Base-by-base conservation (phyloP, 2,888 invertebrate species). In the Napeogenes inachia region DNA sequence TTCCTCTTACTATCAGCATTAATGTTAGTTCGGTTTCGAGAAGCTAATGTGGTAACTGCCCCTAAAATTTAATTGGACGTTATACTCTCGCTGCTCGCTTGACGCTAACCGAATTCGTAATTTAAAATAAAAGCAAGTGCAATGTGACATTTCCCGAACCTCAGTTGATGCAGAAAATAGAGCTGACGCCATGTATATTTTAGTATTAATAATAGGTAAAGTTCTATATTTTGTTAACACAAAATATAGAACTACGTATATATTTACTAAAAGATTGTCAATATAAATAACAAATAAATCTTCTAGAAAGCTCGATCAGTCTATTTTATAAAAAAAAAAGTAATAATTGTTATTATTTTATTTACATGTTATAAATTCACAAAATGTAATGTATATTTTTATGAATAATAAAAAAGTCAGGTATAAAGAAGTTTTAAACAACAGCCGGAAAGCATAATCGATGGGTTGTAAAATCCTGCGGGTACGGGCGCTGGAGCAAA, bases 401-500 rank as follows among this genome's bases (percentile, higher is more conserved):
- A 8, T 21, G 21, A 21, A 21, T 21, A 42, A 42, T 42, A 42
- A 10, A 42, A 42, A 2, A 12, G 42, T 8, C 8, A 42, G 42
- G 42, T 42, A 12, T 42, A 42, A 10, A 42, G 10, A 42, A 42
- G 10, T 2, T 12, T 10, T 42, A 10, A 70, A 71, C 35, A 30
- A 54, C 53, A 60, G 53, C 55, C 71, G 72, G 75, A 74, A 79
- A 75, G 75, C 73, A 75, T 78, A 78, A 75, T 74, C 78, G 81
- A 72, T 84, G 84, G 84, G 82, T 83, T 82, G 78, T 77, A 71
- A 69, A 70, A 75, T 64, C 70, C 74, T 64, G 66, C 64, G 66
- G 69, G 71, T 71, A 71, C 73, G 75, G 71, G 67, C 73, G 73
- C 21, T 67, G 73, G 74, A 61, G 74, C 67, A 67, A 73, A 79